Evolutionary conservation across 1,140 invertebrate genomes (phyloP), one percentile per base, ranked within the genome.

Genomic region (Metaphire vulgaris): DNA sequence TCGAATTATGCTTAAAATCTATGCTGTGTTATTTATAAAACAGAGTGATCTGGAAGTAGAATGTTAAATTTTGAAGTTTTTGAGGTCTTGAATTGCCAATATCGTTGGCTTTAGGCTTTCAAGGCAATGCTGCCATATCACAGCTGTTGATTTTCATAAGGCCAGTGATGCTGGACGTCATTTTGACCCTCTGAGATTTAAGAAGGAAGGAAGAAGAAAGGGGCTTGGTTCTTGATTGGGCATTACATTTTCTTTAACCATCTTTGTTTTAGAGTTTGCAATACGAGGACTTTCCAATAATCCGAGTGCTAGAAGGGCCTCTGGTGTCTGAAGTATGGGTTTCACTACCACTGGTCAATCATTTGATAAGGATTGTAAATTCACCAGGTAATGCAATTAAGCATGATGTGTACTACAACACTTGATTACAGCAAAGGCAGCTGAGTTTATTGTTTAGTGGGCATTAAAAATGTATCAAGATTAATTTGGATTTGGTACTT

Each of bases 301-400:
- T 56, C 21, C 41, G 90, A 80, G 83, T 93, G 1, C 86, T 91
- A 28, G 87, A 89, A 80, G 92, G 92, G 30, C 89, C 90, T 0
- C 84, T 93, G 56, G 80, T 91, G 64, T 92, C 92, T 1, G 88
- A 89, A 82, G 90, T 94, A 0, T 89, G 90, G 75, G 89, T 92
- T 1, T 88, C 91, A 72, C 83, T 92, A 68, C 88, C 90, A 0
- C 88, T 91, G 81, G 88, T 94, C 1, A 88, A 88, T 21, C 93
- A 96, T 82, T 89, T 88, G 31, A 89, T 92, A 21, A 89, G 87
- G 31, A 78, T 96, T 15, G 91, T 90, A 72, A 91, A 92, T 82
- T 34, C 79, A 26, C 41, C 76, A 74, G 78, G 74, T 67, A 6
- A 56, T 6, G 6, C 21, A 21, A 12, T 56, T 21, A 56, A 56